A percentile compares a stretch with the other conserved stretches of the same genome.
Evolutionary conservation across 2,888 invertebrate species (phyloP).

Genomic region (Platycheirus rosarum): DNA sequence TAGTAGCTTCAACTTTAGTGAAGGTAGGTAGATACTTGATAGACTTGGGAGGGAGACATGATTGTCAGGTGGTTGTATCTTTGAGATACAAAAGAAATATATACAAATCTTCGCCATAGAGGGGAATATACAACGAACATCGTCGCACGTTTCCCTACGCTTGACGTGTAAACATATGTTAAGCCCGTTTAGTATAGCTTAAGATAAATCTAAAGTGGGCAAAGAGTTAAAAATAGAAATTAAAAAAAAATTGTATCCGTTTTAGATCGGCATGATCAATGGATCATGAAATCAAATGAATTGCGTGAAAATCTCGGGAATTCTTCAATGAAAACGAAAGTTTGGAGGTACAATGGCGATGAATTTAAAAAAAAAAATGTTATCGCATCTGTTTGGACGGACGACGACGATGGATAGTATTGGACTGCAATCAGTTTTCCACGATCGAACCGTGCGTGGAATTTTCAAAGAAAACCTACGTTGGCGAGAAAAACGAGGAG

Average conservation of each 20-base stretch:
- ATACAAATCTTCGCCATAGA: slow-evolving; percentile 13
- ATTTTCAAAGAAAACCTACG: slow-evolving; percentile 16
- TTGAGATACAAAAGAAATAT: slow-evolving; percentile 39
- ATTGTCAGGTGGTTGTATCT: slow-evolving; percentile 44
- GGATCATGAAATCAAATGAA: slow-evolving; percentile 16
- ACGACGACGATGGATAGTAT: not conserved
- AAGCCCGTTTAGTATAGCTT: slow-evolving; percentile 7
- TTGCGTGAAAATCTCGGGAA: slow-evolving; percentile 18
- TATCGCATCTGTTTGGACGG: not conserved
- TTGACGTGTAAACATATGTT: slow-evolving; percentile 18
- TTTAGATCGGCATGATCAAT: slow-evolving; percentile 39
- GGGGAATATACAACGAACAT: slow-evolving; percentile 15
- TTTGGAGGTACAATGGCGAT: slow-evolving; percentile 24
- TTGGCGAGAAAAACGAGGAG: slow-evolving; percentile 33
- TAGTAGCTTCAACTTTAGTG: slow-evolving; percentile 29
- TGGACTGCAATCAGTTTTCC: slow-evolving; percentile 26
- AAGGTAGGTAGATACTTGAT: slow-evolving; percentile 13
- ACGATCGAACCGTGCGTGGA: slow-evolving; percentile 23
- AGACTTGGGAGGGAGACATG: slow-evolving; percentile 54
- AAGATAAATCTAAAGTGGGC: slow-evolving; percentile 7
- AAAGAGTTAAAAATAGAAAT: slow-evolving; percentile 19
- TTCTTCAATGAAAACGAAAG: slow-evolving; percentile 70
- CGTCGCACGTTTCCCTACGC: slow-evolving; percentile 25
- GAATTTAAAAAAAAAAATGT: slow-evolving; percentile 40
- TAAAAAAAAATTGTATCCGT: slow-evolving; percentile 22